Conservation (phyloP, 2,888 invertebrate genomes). For the Macropis europaea region DNA sequence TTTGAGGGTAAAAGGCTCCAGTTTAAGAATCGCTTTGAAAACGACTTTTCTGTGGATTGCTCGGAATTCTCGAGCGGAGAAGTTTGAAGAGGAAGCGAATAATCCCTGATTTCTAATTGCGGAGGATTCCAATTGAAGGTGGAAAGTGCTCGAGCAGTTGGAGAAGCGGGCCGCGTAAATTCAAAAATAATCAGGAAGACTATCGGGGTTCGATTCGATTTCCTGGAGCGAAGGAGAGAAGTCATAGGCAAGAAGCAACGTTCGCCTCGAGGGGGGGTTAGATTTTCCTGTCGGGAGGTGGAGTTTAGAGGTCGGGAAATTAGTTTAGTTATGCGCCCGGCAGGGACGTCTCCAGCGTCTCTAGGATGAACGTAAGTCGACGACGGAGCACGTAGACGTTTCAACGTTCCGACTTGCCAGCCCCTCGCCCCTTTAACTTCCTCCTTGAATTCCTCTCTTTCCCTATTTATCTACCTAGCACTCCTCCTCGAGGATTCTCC, state of each 20-base stretch:
- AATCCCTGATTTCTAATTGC: too few relatives aligned
- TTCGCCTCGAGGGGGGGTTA: constrained; percentile 52
- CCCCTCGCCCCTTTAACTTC: constrained; percentile 16
- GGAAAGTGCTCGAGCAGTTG: not conserved
- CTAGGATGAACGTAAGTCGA: constrained; percentile 64
- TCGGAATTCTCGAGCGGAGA: too few relatives aligned
- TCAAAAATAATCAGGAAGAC: constrained; percentile 30
- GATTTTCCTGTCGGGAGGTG: constrained; percentile 60
- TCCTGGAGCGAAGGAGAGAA: constrained; percentile 35
- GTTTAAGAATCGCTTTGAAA: too few relatives aligned
- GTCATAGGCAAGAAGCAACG: constrained; percentile 68
- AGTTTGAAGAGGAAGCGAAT: too few relatives aligned
- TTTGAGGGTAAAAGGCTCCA: too few relatives aligned
- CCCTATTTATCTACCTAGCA: constrained; percentile 25
- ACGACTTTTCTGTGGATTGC: too few relatives aligned
- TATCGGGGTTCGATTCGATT: constrained; percentile 11
- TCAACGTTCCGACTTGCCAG: constrained; percentile 25
- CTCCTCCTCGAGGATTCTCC: constrained; percentile 8
- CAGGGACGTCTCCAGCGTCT: constrained; percentile 70
- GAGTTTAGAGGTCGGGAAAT: constrained; percentile 74
- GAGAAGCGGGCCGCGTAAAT: too few relatives aligned
- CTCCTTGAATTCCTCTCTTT: constrained; percentile 33
- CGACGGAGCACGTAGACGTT: constrained; percentile 67
- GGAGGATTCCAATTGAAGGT: not conserved
- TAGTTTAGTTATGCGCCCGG: constrained; percentile 77